Percentiles rank a stretch among this genome's conserved stretches.
Evolutionary conservation across 2,888 invertebrate genomes (phyloP).

Genomic region (Megamerina dolium): DNA sequence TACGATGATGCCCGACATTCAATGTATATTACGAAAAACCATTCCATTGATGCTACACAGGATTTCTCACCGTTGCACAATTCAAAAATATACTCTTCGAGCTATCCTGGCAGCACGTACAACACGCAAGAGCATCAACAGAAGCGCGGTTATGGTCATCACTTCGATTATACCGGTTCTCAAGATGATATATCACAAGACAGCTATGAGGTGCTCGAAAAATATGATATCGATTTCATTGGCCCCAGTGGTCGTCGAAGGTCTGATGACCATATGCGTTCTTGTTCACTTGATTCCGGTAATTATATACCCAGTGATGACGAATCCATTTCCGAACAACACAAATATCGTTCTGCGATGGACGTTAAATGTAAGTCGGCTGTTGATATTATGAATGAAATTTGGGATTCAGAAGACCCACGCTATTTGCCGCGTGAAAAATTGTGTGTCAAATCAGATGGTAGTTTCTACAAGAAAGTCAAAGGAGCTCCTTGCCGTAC

Average conservation of each 20-base stretch:
- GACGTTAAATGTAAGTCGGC: constrained; percentile 62
- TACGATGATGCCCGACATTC: constrained; percentile 64
- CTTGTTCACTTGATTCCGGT: constrained; percentile 70
- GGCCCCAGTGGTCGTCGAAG: constrained; percentile 44
- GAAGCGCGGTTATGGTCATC: constrained; percentile 54
- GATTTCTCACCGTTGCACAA: constrained; percentile 57
- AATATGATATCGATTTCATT: constrained; percentile 55
- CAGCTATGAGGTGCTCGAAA: constrained; percentile 78
- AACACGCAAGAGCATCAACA: constrained; percentile 50
- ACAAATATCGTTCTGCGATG: constrained; percentile 55
- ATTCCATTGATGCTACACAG: constrained; percentile 64
- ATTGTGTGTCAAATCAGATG: constrained; percentile 66
- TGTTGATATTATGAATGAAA: constrained; percentile 65
- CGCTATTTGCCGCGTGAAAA: constrained; percentile 66
- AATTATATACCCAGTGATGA: constrained; percentile 71
- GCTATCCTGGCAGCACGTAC: constrained; percentile 75
- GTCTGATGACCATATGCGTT: constrained; percentile 55
- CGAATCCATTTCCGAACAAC: constrained; percentile 57
- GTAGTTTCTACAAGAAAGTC: constrained; percentile 65
- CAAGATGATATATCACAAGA: constrained; percentile 85
- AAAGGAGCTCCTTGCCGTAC: constrained; percentile 60
- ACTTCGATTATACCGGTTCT: constrained; percentile 55
- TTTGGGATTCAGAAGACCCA: constrained; percentile 74
- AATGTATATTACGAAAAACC: constrained; percentile 56
- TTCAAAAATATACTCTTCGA: constrained; percentile 75